A percentile compares a stretch with the other conserved stretches of the same genome.
phyloP scores from a whole-genome alignment of 2,888 invertebrate species.

The Hypena proboscidalis region DNA sequence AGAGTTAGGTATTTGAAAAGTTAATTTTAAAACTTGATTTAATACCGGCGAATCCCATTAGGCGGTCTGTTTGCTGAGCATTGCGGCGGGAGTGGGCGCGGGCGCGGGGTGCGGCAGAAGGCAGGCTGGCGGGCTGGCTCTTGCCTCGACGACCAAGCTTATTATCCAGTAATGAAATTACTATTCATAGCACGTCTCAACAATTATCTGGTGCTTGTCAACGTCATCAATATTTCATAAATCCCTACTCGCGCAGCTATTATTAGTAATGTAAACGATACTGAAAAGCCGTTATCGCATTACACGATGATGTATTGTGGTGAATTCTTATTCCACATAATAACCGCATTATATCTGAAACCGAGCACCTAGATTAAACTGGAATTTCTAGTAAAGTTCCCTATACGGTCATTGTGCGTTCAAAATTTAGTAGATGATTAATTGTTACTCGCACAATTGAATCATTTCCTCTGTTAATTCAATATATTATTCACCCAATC shows the following conservation, averaged over 20 bases:
- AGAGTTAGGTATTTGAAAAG: slow-evolving; percentile 47
- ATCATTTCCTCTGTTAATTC: slow-evolving; percentile 3
- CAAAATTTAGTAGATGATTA: slow-evolving; percentile 31
- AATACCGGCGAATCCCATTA: slow-evolving; percentile 56
- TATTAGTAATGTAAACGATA: slow-evolving; percentile 19
- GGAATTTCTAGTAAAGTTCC: slow-evolving; percentile 22
- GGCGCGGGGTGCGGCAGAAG: slow-evolving; percentile 11
- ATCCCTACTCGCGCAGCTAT: slow-evolving; percentile 31
- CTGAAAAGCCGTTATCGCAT: slow-evolving; percentile 17
- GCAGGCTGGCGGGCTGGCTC: slow-evolving; percentile 11
- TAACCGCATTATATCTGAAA: slow-evolving; percentile 24
- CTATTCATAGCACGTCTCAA: slow-evolving; percentile 66
- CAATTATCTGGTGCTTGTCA: slow-evolving; percentile 59
- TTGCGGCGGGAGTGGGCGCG: slow-evolving; percentile 35
- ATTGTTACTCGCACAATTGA: slow-evolving; percentile 13
- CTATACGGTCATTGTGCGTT: slow-evolving; percentile 14
- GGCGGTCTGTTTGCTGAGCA: slow-evolving; percentile 53
- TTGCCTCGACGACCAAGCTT: slow-evolving; percentile 41
- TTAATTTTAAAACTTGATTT: slow-evolving; percentile 58
- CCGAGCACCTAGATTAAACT: slow-evolving; percentile 42
- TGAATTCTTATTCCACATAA: no score
- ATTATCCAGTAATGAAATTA: slow-evolving; percentile 60
- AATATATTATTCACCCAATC: neutral
- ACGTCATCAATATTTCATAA: slow-evolving; percentile 56
- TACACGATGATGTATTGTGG: slow-evolving; percentile 29